A percentile compares a stretch with the other conserved stretches of the same genome.
Evolutionary conservation across 2,113 vertebrate genomes (phyloP).

Genomic region (Mus spicilegus): DNA sequence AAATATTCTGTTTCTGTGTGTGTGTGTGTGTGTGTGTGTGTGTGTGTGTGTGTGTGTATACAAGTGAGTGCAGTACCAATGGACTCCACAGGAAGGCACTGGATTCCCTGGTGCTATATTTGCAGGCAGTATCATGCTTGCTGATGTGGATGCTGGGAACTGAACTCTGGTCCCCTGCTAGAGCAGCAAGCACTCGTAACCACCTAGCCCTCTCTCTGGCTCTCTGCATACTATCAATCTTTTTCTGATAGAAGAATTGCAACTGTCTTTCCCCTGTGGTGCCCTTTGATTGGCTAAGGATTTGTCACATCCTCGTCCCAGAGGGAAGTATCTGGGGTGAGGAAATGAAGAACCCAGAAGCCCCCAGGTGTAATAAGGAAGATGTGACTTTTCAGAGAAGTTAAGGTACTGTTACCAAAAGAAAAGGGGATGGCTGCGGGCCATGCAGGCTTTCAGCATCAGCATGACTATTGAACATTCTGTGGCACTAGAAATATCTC

Average conservation of each 20-base stretch:
- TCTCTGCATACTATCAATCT: background rate
- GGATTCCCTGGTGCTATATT: background rate
- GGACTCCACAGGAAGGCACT: background rate
- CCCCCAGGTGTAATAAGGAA: background rate
- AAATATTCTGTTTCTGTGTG: background rate
- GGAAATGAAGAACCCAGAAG: background rate
- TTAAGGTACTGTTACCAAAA: background rate
- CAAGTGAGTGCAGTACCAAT: background rate
- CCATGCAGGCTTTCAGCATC: too few relatives aligned
- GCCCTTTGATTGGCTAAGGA: background rate
- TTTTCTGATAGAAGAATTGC: background rate
- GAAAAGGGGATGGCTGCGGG: background rate
- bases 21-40: background rate
- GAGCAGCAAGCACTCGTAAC: background rate
- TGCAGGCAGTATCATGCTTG: background rate
- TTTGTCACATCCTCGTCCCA: background rate
- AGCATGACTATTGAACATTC: background rate
- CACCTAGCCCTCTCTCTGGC: background rate
- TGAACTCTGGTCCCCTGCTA: background rate
- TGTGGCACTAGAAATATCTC: background rate
- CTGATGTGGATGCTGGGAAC: background rate
- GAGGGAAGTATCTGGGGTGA: background rate
- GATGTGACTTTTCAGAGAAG: background rate
- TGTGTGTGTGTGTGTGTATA: background rate
- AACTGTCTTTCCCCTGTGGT: background rate